Conservation (phyloP, 2,888 invertebrate genomes). For the Coremacera marginata region DNA sequence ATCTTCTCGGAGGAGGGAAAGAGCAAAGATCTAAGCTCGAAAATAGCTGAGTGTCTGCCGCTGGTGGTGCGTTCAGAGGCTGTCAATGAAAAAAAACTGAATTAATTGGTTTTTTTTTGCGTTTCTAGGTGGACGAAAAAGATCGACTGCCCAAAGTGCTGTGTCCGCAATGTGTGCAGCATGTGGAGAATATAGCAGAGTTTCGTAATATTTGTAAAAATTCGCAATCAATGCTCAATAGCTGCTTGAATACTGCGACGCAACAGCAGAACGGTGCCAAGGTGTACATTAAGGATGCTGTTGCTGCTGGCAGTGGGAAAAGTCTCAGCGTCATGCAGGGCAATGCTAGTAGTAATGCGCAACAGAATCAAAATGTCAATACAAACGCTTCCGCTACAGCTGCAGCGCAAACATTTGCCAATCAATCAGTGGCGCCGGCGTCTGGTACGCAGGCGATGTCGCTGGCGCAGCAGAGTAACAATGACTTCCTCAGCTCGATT, state of each 20-base stretch:
- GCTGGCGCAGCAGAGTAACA: conserved; percentile 51
- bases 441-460: conserved; percentile 38
- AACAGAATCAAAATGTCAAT: neutral
- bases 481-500: conserved; percentile 66
- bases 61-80: conserved; percentile 71
- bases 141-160: conserved; percentile 79
- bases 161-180: conserved; percentile 75
- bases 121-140: conserved; percentile 74
- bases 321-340: conserved; percentile 55
- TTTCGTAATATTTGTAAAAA: conserved; percentile 76
- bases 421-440: conserved; percentile 37
- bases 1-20: conserved; percentile 78
- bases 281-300: conserved; percentile 74
- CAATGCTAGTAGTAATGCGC: conserved; percentile 30
- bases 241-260: conserved; percentile 76
- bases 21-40: conserved; percentile 75
- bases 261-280: conserved; percentile 74
- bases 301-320: conserved; percentile 56
- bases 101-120: neutral
- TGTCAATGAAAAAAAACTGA: neutral
- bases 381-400: conserved; percentile 23
- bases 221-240: conserved; percentile 77
- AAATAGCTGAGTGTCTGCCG: conserved; percentile 76
- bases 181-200: conserved; percentile 74
- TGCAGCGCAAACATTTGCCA: conserved; percentile 19